phyloP scores from a whole-genome alignment of 1,140 invertebrate species.

The Drosophila funebris region DNA sequence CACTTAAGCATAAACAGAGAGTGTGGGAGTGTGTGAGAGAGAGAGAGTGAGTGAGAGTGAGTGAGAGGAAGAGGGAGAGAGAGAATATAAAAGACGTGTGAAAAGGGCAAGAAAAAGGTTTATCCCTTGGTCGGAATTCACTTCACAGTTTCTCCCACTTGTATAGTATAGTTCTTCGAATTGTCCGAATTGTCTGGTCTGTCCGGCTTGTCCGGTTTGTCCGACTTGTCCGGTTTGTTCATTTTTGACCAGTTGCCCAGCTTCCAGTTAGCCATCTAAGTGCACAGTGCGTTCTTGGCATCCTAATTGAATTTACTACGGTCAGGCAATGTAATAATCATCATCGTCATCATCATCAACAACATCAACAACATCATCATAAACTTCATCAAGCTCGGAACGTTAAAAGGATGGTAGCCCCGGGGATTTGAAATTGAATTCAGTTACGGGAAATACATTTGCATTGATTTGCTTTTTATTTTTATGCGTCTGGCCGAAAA shows the following conservation, averaged over 20 bases:
- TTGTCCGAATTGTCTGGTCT: neutral
- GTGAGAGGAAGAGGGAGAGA: neutral
- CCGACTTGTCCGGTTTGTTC: neutral
- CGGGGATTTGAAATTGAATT: slow-evolving; percentile 75
- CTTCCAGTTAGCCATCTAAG: slow-evolving; percentile 41
- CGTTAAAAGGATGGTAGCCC: slow-evolving; percentile 1
- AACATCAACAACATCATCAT: slow-evolving; percentile 18
- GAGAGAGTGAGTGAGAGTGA: neutral
- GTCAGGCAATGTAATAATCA: slow-evolving; percentile 57
- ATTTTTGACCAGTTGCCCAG: slow-evolving; percentile 4
- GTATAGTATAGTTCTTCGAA: neutral
- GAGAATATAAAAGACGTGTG: slow-evolving; percentile 44
- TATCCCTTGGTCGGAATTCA: slow-evolving; percentile 26
- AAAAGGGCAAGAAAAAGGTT: slow-evolving; percentile 72
- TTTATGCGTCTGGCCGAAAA: slow-evolving; percentile 71
- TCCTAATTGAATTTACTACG: slow-evolving; percentile 81
- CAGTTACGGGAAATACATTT: slow-evolving; percentile 78
- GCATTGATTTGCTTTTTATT: slow-evolving; percentile 79
- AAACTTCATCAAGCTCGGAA: slow-evolving; percentile 46
- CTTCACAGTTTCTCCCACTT: neutral
- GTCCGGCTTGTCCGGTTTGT: neutral
- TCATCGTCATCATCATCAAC: slow-evolving; percentile 29
- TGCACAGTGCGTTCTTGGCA: slow-evolving; percentile 36
- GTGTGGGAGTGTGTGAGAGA: too few species aligned
- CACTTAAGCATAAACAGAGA: neutral